Conservation (phyloP, 2,113 vertebrate genomes). For the Cromileptes altivelis region DNA sequence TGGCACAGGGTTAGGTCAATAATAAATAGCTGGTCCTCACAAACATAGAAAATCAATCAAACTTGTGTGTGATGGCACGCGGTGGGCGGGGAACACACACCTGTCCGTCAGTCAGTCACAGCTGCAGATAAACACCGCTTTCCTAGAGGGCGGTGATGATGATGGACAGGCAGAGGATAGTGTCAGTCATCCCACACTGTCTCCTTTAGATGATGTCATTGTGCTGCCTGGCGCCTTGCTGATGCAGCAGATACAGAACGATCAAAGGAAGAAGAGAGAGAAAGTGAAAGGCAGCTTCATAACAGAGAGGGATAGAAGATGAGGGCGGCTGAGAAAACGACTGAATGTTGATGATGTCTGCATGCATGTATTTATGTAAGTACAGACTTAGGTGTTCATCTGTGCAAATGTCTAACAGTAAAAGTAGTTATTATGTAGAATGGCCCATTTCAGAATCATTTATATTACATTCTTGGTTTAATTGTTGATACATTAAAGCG, state of each 20-base stretch:
- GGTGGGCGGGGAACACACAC: conserved; percentile 25
- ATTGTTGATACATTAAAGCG: too few species aligned
- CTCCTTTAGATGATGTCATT: conserved; percentile 64
- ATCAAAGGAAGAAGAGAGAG: conserved; percentile 10
- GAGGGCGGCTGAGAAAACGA: neutral
- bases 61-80: conserved; percentile 11
- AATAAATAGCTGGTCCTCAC: neutral
- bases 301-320: neutral
- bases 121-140: conserved; percentile 54
- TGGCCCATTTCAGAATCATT: too few species aligned
- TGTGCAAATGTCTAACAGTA: neutral
- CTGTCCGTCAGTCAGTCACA: conserved; percentile 44
- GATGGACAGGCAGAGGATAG: conserved; percentile 66
- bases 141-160: conserved; percentile 52
- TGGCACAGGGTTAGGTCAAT: neutral
- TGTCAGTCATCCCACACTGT: conserved; percentile 57
- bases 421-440: too few species aligned
- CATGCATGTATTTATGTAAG: neutral
- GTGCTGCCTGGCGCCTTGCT: conserved; percentile 39
- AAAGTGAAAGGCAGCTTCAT: conserved; percentile 4
- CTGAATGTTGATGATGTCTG: conserved; percentile 7
- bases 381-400: neutral
- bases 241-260: conserved; percentile 49
- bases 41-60: neutral
- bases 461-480: too few species aligned